phyloP scores from a whole-genome alignment of 1,140 invertebrate species.

The Drosophila bipectinata region DNA sequence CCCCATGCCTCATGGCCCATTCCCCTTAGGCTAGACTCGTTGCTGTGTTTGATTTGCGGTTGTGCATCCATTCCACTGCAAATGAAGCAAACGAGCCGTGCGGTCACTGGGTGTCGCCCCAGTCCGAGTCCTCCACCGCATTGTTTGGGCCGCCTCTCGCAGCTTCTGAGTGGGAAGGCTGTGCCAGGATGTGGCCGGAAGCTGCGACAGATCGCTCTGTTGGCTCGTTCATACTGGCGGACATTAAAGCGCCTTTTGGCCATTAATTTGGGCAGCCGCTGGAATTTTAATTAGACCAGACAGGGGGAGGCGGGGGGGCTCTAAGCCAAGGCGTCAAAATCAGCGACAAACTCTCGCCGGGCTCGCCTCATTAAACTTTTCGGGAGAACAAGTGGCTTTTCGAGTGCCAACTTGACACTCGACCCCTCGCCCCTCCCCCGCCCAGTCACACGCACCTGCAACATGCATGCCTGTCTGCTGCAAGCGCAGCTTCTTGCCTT shows the following conservation, averaged over 20 bases:
- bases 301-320: slow-evolving; percentile 1
- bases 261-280: slow-evolving; percentile 50
- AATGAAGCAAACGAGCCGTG: slow-evolving; percentile 79
- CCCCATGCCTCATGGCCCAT: too few relatives aligned
- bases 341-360: slow-evolving; percentile 53
- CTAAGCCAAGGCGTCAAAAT: slow-evolving; percentile 54
- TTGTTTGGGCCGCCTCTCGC: slow-evolving; percentile 40
- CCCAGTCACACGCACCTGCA: neutral
- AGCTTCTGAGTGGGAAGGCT: slow-evolving; percentile 13
- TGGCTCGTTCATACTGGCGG: slow-evolving; percentile 27
- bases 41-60: slow-evolving; percentile 79
- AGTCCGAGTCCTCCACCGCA: slow-evolving; percentile 15
- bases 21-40: slow-evolving; percentile 8
- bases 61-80: slow-evolving; percentile 79
- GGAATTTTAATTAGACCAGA: slow-evolving; percentile 69
- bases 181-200: neutral
- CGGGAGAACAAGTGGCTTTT: slow-evolving; percentile 14
- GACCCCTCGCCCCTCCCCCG: neutral
- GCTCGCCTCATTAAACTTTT: slow-evolving; percentile 66
- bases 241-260: slow-evolving; percentile 44
- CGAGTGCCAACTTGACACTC: slow-evolving; percentile 48
- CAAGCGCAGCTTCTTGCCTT: neutral
- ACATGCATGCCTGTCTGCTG: neutral
- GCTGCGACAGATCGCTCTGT: neutral
- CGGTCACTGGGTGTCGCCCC: slow-evolving; percentile 68